Base-by-base conservation (phyloP, 2,797 vertebrate genomes). In the Poeciliopsis paucimaculata region DNA sequence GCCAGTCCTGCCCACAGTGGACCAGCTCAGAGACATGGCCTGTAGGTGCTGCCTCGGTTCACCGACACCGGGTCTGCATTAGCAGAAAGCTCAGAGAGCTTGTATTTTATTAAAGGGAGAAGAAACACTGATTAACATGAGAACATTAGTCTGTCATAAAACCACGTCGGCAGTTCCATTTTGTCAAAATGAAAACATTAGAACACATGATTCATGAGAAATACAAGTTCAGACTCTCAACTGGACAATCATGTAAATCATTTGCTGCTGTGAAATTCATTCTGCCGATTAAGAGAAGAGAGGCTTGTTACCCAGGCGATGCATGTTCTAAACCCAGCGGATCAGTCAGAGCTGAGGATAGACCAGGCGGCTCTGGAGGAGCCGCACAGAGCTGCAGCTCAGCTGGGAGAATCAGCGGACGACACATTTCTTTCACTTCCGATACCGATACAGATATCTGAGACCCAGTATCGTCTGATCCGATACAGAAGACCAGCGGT, bases 1-100 rank as follows among this genome's bases (percentile, higher is more conserved):
- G 12, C 94, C 96, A 0, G 94, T 98, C 46, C 93, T 98, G 72
- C 97, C 94, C 60, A 93, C 96, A 0, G 91, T 98, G 51, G 83
- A 95, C 9, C 95, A 88, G 78, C 95, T 99, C 68, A 96, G 89
- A 64, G 90, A 90, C 62, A 88, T 96, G 89, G 95, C 97, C 87
- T 97, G 98, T 99, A 90, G 73, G 95, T 92, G n/a, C n/a, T 70
- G 62, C 51, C 20, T 76, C 2, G 23, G 18, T 26, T 26, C 31
- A 41, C 10, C 36, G 5, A 11, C 36, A 15, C 11, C 4, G 11
- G 36, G 34, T 41, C 20, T 39, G 64, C 36, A 66, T 60, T 13
- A 11, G 34, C 64, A 43, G 9, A 11, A 66, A 41, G 64, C 64
- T 66, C 10, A 23, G 12, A 39, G 8, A 23, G 53, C 53, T 55